Conservation (phyloP, 2,797 vertebrate genomes). For the Acanthurus tractus region DNA sequence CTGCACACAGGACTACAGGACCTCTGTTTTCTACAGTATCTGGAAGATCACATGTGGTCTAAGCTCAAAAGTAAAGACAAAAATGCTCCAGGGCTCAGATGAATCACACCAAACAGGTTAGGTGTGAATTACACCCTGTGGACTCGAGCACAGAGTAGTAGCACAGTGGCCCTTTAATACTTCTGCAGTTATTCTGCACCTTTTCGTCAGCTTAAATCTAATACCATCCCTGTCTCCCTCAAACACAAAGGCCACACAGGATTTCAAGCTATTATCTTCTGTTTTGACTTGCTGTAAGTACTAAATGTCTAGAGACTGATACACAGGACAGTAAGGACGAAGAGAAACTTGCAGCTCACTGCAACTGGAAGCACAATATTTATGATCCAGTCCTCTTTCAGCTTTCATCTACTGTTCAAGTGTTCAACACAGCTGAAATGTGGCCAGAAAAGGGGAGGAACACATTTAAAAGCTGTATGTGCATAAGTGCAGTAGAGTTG, state of each 20-base stretch:
- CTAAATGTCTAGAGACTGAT: conserved; percentile 3
- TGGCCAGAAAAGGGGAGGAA: not conserved
- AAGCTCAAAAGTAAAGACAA: conserved; percentile 8
- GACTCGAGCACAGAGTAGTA: not conserved
- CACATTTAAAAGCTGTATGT: not conserved
- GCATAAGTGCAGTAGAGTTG: not conserved
- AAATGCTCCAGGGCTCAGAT: conserved; percentile 18
- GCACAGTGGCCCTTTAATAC: conserved; percentile 8
- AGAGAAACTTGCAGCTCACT: not conserved
- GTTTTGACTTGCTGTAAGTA: conserved; percentile 1
- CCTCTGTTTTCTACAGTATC: too few species aligned
- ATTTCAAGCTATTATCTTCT: conserved; percentile 13
- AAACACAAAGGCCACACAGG: not conserved
- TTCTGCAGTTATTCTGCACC: conserved; percentile 11
- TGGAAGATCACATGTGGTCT: not conserved
- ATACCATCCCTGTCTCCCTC: conserved; percentile 4
- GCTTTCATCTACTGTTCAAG: not conserved
- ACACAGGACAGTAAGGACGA: not conserved
- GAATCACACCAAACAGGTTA: conserved; percentile 26
- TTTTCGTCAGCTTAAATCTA: conserved; percentile 12
- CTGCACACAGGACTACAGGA: too few species aligned
- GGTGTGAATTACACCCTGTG: conserved; percentile 34
- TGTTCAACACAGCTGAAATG: not conserved
- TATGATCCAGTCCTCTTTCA: not conserved
- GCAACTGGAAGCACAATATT: not conserved